Conservation (phyloP, 2,113 vertebrate species). For the Pangasianodon hypophthalmus region DNA sequence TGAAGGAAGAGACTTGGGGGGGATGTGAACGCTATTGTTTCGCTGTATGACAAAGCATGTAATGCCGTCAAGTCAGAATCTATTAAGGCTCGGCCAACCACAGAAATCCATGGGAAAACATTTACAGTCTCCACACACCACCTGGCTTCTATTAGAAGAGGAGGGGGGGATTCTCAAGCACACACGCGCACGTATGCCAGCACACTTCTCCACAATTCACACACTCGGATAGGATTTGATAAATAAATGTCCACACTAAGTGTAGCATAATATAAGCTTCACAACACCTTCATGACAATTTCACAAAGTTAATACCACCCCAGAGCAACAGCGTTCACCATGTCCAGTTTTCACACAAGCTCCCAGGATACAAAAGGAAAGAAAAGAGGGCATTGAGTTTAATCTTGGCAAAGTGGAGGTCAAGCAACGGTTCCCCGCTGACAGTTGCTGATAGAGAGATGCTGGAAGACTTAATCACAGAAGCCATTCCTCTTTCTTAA, state of each 20-base stretch:
- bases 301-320: background rate
- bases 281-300: slow-evolving; percentile 6
- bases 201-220: slow-evolving; percentile 1
- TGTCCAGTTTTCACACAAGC: slow-evolving; percentile 14
- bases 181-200: slow-evolving; percentile 32
- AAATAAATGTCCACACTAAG: slow-evolving; percentile 19
- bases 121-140: slow-evolving; percentile 71
- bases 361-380: background rate
- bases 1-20: background rate
- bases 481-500: background rate
- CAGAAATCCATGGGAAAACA: slow-evolving; percentile 79
- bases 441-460: slow-evolving; percentile 19
- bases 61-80: slow-evolving; percentile 70
- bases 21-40: slow-evolving; percentile 64
- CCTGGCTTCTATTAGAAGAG: slow-evolving; percentile 80
- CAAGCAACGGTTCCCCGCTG: background rate
- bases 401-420: slow-evolving; percentile 3
- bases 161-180: slow-evolving; percentile 52
- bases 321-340: background rate
- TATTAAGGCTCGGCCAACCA: slow-evolving; percentile 59
- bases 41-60: slow-evolving; percentile 73
- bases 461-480: slow-evolving; percentile 22
- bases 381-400: background rate
- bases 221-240: slow-evolving; percentile 23
- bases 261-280: background rate